Conservation (phyloP, 2,797 vertebrate species). For the Macrochelys suwanniensis region DNA sequence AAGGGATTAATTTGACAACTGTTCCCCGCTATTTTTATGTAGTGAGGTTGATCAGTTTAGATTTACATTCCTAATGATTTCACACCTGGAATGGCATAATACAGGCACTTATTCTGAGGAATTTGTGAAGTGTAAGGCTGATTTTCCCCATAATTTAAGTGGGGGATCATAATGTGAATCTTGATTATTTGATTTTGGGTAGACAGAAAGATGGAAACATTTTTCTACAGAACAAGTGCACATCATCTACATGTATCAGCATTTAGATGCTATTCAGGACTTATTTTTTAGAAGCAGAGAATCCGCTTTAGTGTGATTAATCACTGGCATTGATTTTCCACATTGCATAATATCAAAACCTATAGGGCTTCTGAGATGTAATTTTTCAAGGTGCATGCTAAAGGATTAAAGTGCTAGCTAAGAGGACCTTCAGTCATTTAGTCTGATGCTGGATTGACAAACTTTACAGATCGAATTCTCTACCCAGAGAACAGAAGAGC, state of each 20-base stretch:
- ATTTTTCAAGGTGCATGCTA: neutral
- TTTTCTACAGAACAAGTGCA: no score
- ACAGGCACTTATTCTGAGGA: neutral
- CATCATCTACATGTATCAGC: no score
- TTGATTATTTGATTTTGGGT: no score
- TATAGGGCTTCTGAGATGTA: neutral
- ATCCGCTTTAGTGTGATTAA: neutral
- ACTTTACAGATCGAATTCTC: neutral
- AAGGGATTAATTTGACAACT: conserved; percentile 10
- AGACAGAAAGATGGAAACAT: no score
- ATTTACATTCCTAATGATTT: neutral
- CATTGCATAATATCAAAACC: neutral
- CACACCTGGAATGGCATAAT: neutral
- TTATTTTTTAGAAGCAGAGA: no score
- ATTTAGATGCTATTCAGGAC: no score
- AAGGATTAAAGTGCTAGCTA: neutral
- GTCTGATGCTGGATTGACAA: neutral
- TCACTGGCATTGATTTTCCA: neutral
- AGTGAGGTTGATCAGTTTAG: neutral
- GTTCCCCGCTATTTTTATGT: neutral
- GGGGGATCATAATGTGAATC: no score
- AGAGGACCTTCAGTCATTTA: neutral
- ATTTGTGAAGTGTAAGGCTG: neutral
- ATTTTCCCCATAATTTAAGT: neutral
- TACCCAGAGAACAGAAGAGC: neutral